These are phyloP conservation scores for Acronicta psi DNA, from an alignment of 2,888 invertebrate species.

Conservation along the genomic window DNA sequence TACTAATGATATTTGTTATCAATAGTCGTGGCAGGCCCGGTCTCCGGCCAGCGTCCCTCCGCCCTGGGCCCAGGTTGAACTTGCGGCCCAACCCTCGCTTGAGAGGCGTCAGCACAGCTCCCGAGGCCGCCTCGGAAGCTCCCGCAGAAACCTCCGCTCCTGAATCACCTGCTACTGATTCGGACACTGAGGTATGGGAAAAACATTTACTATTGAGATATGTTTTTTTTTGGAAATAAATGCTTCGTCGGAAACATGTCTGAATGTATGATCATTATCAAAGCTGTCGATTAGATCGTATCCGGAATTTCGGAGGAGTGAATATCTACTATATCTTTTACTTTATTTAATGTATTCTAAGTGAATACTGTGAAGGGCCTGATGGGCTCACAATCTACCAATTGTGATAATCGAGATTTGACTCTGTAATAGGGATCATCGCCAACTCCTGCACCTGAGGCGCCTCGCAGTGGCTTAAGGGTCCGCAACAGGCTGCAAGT, in stretches of 20 bases:
- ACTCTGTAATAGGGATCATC: conserved; percentile 65
- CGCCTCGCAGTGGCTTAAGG: conserved; percentile 72
- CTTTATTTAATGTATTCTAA: no score
- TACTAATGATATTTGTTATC: neutral
- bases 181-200: conserved; percentile 75
- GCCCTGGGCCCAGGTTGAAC: conserved; percentile 91
- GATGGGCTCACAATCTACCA: no score
- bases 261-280: no score
- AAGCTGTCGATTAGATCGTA: no score
- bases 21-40: conserved; percentile 80
- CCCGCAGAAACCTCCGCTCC: conserved; percentile 79
- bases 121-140: conserved; percentile 81
- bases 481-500: conserved; percentile 81
- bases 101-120: conserved; percentile 84
- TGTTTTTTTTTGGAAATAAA: no score
- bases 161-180: conserved; percentile 75
- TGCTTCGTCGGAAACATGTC: no score
- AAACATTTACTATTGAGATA: neutral
- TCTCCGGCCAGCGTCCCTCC: conserved; percentile 85
- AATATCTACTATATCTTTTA: no score
- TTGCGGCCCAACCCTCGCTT: conserved; percentile 81
- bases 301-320: no score
- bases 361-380: no score
- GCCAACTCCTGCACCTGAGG: conserved; percentile 75
- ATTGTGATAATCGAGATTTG: neutral